phyloP scores from a whole-genome alignment of 2,113 vertebrate species.

The Sminthopsis crassicaudata region DNA sequence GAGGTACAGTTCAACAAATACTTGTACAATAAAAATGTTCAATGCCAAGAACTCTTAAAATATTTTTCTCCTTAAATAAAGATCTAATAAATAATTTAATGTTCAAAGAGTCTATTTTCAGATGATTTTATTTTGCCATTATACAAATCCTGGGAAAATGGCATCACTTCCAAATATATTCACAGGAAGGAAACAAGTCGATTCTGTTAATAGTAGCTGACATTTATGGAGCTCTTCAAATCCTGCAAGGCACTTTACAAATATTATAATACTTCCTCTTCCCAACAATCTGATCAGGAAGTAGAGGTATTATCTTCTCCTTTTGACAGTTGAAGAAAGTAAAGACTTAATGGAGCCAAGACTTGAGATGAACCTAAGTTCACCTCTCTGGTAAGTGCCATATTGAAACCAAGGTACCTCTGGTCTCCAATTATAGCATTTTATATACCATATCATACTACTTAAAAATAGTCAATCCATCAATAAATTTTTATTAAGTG shows the following conservation, averaged over 20 bases:
- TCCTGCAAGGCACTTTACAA: background rate
- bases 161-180: background rate
- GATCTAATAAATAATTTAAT: background rate
- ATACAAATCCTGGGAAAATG: background rate
- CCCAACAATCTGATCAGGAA: background rate
- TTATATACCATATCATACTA: background rate
- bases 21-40: background rate
- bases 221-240: background rate
- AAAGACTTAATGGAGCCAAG: background rate
- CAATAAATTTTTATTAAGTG: background rate
- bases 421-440: background rate
- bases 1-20: background rate
- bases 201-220: background rate
- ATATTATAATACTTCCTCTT: background rate
- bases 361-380: background rate
- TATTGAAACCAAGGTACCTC: background rate
- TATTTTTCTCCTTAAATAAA: background rate
- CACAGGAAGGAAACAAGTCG: background rate
- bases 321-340: background rate
- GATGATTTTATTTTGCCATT: background rate
- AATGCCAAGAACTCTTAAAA: background rate
- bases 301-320: background rate
- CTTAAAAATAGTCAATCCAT: background rate
- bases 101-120: background rate
- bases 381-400: background rate